These are phyloP conservation scores for Pantala flavescens DNA, from an alignment of 1,140 invertebrate species.

Conservation along the genomic window DNA sequence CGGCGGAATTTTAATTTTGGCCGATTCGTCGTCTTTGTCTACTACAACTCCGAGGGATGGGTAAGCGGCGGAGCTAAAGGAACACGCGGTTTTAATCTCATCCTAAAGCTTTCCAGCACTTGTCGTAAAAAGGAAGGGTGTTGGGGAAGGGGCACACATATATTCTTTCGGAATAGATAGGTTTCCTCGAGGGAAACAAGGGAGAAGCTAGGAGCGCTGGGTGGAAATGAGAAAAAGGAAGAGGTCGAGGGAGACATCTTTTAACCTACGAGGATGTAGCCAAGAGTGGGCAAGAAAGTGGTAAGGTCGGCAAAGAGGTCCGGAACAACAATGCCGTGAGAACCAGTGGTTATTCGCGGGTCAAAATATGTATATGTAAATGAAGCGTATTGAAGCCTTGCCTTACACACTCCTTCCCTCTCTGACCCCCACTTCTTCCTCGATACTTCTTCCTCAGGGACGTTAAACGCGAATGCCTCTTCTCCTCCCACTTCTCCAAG, in stretches of 20 bases:
- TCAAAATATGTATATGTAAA: neutral
- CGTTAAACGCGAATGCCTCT: neutral
- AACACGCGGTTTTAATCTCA: too few relatives aligned
- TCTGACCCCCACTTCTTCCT: neutral
- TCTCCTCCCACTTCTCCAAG: neutral
- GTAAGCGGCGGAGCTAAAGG: too few relatives aligned
- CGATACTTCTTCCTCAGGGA: neutral
- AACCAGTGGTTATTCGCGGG: constrained; percentile 3
- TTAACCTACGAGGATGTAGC: too few relatives aligned
- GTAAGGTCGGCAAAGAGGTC: neutral
- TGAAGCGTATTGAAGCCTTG: neutral
- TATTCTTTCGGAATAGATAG: too few relatives aligned
- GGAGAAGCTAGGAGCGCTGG: too few relatives aligned
- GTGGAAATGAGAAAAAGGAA: too few relatives aligned
- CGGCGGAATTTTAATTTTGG: neutral
- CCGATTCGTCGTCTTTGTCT: neutral
- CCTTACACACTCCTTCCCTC: neutral
- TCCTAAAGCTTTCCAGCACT: too few relatives aligned
- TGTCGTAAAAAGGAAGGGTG: too few relatives aligned
- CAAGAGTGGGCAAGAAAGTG: neutral
- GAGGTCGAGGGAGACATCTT: too few relatives aligned
- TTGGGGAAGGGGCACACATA: too few relatives aligned
- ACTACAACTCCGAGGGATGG: too few relatives aligned
- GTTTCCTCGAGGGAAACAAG: too few relatives aligned
- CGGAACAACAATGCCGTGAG: constrained; percentile 3